Percentiles rank a stretch among this genome's conserved stretches.
Conservation (phyloP, 1,140 invertebrate genomes). For the Drosophila sechellia region DNA sequence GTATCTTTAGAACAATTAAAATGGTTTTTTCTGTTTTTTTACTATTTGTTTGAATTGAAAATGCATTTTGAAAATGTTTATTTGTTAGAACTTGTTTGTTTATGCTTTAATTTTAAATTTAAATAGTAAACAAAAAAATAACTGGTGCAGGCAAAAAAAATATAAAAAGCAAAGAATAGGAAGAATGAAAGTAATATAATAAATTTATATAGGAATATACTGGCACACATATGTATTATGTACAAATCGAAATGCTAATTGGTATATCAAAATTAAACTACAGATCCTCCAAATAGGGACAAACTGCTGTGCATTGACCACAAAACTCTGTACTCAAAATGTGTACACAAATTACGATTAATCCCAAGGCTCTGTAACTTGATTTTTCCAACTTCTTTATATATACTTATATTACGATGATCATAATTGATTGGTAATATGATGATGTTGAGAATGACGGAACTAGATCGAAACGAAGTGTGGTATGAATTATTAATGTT, state of each 20-base stretch:
- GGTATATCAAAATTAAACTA: conserved; percentile 32
- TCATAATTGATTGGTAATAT: conserved; percentile 14
- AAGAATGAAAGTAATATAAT: conserved; percentile 26
- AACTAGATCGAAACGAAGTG: conserved; percentile 18
- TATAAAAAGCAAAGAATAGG: conserved; percentile 5
- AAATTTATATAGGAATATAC: conserved; percentile 33
- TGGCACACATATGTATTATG: conserved; percentile 39
- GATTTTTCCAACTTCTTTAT: conserved; percentile 19
- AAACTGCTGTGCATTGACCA: conserved; percentile 18
- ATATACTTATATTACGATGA: conserved; percentile 17
- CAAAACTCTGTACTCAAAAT: conserved; percentile 16
- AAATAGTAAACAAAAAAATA: conserved; percentile 35
- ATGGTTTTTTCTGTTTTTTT: conserved; percentile 32
- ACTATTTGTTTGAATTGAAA: conserved; percentile 19
- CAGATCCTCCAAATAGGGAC: conserved; percentile 1
- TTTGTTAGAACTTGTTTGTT: conserved; percentile 48
- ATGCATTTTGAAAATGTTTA: conserved; percentile 49
- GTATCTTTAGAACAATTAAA: conserved; percentile 35
- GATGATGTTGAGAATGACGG: conserved; percentile 16
- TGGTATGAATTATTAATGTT: conserved; percentile 58
- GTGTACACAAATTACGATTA: conserved; percentile 23
- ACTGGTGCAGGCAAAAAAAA: conserved; percentile 75
- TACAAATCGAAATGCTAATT: conserved; percentile 38
- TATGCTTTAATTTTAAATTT: conserved; percentile 48
- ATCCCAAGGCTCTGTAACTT: conserved; percentile 20